Base-by-base conservation (phyloP, 2,113 vertebrate species). In the Sorex araneus region DNA sequence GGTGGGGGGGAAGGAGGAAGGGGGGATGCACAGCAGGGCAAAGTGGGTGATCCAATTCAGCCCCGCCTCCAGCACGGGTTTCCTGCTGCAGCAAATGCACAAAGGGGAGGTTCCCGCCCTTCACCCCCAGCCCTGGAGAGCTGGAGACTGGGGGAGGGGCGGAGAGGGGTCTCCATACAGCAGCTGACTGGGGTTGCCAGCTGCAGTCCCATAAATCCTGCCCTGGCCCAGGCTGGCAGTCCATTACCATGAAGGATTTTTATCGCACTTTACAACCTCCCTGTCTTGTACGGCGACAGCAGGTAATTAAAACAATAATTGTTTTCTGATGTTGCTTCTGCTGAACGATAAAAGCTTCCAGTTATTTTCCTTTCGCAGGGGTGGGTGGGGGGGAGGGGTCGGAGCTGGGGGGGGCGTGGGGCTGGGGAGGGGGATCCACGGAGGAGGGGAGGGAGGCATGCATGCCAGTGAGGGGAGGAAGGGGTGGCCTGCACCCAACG, bases 271-370 rank as follows among this genome's bases (percentile, higher is more conserved):
- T 91, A 95, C 96, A 96, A 94, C 97, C 18, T 34, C 92, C 96
- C 94, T 28, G 97, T 96, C 97, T 97, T 97, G 96, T 18, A 50
- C 90, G 89, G 96, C 28, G 76, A 98, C 98, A 98, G 98, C 98
- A 98, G 97, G 98, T 98, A 98, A 98, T 98, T 98, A 98, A 98
- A 98, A 97, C 96, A 97, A 94, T 98, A 98, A 98, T 98, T 97
- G 97, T 98, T 96, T 97, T 95, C 97, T 98, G 98, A 98, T 98
- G 97, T 97, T 73, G 71, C 93, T 50, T 85, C 96, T 97, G 96
- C 96, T 93, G 95, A 98, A 97, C 1, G 71, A 97, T 97, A 95
- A 96, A 97, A 97, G 97, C 79, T 97, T 95, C 92, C 71, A 87
- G 96, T 96, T 96, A 95, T 95, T 97, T 96, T 90, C 91, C 50